A percentile compares a stretch with the other conserved stretches of the same genome.
Conservation (phyloP, 2,888 invertebrate genomes). For the Scelioninae gen. 2 region DNA sequence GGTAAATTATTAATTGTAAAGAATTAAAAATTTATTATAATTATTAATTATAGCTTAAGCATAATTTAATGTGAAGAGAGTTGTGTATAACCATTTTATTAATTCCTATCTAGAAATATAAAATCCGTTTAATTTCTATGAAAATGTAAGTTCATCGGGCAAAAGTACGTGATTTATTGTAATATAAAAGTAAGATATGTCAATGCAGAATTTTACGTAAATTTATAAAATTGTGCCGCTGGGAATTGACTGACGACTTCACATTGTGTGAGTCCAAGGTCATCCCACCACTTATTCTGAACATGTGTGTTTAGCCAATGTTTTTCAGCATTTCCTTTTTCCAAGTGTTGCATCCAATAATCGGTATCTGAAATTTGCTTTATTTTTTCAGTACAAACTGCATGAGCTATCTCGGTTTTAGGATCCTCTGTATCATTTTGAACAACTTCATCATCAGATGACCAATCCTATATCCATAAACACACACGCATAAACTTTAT, state of each 20-base stretch:
- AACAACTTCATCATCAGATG: slow-evolving; percentile 39
- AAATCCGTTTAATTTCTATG: too few relatives aligned
- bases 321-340: slow-evolving; percentile 66
- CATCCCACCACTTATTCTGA: slow-evolving; percentile 76
- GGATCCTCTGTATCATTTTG: slow-evolving; percentile 12
- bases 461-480: slow-evolving; percentile 46
- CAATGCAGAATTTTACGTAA: slow-evolving; percentile 67
- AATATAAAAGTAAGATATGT: background rate
- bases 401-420: background rate
- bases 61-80: too few relatives aligned
- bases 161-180: too few relatives aligned
- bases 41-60: too few relatives aligned
- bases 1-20: too few relatives aligned
- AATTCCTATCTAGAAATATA: too few relatives aligned
- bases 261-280: slow-evolving; percentile 67
- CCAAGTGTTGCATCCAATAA: slow-evolving; percentile 60
- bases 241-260: slow-evolving; percentile 69
- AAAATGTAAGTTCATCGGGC: too few relatives aligned
- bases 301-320: slow-evolving; percentile 71
- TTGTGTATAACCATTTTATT: too few relatives aligned
- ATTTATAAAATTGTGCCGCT: slow-evolving; percentile 74
- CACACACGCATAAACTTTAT: too few relatives aligned
- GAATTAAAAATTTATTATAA: too few relatives aligned
- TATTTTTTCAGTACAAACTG: slow-evolving; percentile 23
- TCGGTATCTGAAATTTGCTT: slow-evolving; percentile 47